Evolutionary conservation across 1,140 invertebrate genomes (phyloP), one percentile per base, ranked within the genome.

Genomic region (Subanguina moxae): DNA sequence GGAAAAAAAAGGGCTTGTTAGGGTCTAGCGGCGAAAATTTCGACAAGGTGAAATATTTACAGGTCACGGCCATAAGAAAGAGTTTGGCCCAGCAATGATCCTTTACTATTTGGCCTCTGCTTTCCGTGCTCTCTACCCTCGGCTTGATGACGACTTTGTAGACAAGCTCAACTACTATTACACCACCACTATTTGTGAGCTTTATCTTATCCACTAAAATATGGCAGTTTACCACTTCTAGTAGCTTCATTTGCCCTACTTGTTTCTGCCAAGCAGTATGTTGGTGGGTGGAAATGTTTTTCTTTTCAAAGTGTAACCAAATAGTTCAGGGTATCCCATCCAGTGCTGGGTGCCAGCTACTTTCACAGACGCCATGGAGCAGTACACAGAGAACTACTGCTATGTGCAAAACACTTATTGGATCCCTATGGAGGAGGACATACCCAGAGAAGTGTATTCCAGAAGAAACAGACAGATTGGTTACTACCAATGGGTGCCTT

Each of bases 401-500:
- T 82, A 82, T 67, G 80, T 82, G 9, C 80, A 81, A 52, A 82
- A 82, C 57, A 82, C 80, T 0, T 81, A 82, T 32, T 83, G 80
- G 75, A 76, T 82, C n/a, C 81, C 79, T 28, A 83, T 80, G 78
- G 68, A 77, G 32, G 73, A 80, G 66, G 80, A 82, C 57, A 82
- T 82, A 65, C 80, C 80, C 13, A 72, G 78, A 28, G 80, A 82
- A 68, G 83, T 82, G 13, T 82, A 82, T 43, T 76, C 77, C 0
- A 75, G 80, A 30, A 43, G 80, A 43, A 82, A 82, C 65, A 63
- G 81, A 30, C 80, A 82, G 56, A 83, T 82, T 32, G 80, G 77
- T 8, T 85, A 86, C 68, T 86, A 85, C 70, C 84, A 85, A 76
- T 85, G 84, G 84, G 69, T 71, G 71, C 69, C 69, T 19, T 71